Conservation (phyloP, 2,797 vertebrate species). For the Pelochelys cantorii region DNA sequence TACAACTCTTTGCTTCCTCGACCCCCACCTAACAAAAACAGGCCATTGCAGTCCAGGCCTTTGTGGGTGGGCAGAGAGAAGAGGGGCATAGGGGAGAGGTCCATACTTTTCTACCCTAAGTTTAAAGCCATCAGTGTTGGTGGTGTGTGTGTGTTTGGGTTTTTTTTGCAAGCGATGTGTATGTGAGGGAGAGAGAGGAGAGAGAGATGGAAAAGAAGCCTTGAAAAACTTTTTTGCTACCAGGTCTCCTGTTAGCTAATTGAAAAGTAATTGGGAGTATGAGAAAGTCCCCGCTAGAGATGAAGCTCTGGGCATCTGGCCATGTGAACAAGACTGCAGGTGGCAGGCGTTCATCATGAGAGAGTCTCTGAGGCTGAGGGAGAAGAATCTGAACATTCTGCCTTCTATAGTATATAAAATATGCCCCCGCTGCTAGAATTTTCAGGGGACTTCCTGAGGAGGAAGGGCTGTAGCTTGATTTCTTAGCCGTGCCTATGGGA, state of each 20-base stretch:
- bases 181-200: not conserved
- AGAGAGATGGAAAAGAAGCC: not conserved
- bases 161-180: not conserved
- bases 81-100: not conserved
- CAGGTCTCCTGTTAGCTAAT: conserved; percentile 9
- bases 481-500: not conserved
- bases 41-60: not conserved
- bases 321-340: fast-evolving
- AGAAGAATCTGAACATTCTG: not conserved
- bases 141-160: not conserved
- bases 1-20: not conserved
- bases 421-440: not conserved
- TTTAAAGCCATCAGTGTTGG: not conserved
- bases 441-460: conserved; percentile 1
- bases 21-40: not conserved
- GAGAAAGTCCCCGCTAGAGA: not conserved
- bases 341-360: not conserved
- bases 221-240: not conserved
- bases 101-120: not conserved
- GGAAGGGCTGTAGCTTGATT: conserved; percentile 18
- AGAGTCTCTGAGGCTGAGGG: not conserved
- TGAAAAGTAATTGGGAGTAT: conserved; percentile 24
- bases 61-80: not conserved
- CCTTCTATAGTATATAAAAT: not conserved
- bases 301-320: not conserved